Conservation (phyloP, 2,888 invertebrate species). For the Calameuta pallipes region DNA sequence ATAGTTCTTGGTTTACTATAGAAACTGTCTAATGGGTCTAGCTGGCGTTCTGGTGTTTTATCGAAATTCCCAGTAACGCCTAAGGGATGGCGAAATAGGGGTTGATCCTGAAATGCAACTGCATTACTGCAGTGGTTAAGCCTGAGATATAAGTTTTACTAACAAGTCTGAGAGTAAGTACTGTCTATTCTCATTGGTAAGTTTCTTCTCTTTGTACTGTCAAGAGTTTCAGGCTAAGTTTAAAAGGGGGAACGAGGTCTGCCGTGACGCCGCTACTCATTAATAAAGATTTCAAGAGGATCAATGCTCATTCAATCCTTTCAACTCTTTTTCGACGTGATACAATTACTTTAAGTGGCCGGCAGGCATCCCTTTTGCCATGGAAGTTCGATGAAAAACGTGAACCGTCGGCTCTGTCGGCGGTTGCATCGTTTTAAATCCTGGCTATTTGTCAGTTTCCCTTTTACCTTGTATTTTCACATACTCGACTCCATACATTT, state of each 20-base stretch:
- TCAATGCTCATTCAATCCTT: not conserved
- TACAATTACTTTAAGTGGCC: slow-evolving; percentile 53
- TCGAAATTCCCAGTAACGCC: not conserved
- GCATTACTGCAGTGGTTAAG: not conserved
- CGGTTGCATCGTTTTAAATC: slow-evolving; percentile 46
- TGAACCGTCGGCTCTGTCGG: slow-evolving; percentile 33
- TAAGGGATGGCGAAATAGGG: not conserved
- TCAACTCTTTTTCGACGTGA: slow-evolving; percentile 27
- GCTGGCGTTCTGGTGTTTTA: not conserved
- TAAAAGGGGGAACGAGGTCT: not conserved
- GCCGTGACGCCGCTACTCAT: not conserved
- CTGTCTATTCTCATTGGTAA: not conserved
- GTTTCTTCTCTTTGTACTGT: not conserved
- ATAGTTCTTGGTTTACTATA: not conserved
- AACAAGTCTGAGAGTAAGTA: not conserved
- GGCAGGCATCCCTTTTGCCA: slow-evolving; percentile 28
- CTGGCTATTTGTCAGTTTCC: slow-evolving; percentile 45
- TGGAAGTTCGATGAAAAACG: slow-evolving; percentile 47
- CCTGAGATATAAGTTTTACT: not conserved
- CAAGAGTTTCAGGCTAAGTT: not conserved
- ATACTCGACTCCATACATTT: not conserved
- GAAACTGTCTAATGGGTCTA: not conserved
- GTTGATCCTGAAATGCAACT: not conserved
- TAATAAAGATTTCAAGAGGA: not conserved
- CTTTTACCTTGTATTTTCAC: slow-evolving; percentile 20